Base-by-base conservation (phyloP, 23 tunicate genomes). In the Aplidium turbinatum region DNA sequence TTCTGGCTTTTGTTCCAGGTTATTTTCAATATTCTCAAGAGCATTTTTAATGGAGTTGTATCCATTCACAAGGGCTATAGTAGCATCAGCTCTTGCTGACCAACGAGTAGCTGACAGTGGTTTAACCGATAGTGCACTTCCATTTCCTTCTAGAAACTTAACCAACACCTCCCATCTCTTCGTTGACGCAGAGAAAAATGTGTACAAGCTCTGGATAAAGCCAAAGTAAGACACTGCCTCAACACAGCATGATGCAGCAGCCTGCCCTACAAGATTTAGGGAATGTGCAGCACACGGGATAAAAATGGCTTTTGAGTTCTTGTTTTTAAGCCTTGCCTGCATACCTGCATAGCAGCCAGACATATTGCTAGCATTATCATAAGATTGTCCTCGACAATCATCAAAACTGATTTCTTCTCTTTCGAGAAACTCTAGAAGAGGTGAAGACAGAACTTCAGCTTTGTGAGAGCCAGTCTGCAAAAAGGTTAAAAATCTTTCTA, bases 151-250 rank as follows among this genome's bases (percentile, higher is more conserved):
- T n/a, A n/a, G n/a, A n/a, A n/a, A n/a, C n/a, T n/a, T n/a, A n/a
- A n/a, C n/a, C n/a, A n/a, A n/a, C n/a, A n/a, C n/a, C n/a, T 42
- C 50, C 11, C 72, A 65, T 3, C 72, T 48, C 20, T 65, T 36
- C 3, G 72, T 65, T 65, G 72, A 65, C n/a, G 72, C 72, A 65
- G 72, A 36, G 27, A 65, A 65, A 38, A 65, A 65, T 35, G 18
- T 38, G 24, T 36, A 65, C 20, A 65, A 35, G 22, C 38, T 65
- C 27, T 65, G 50, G 38, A 65, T 5, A 65, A 65, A 65, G 5
- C 50, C 50, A 18, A 65, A 38, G 24, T 36, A 65, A n/a, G 48
- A 38, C 36, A 36, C 50, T 19, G 50, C 23, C 18, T 65, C 31
- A 35, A 11, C 20, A 65, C 48, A 65, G 50, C 23, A 7, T 65